A percentile compares a stretch with the other conserved stretches of the same genome.
Conservation (phyloP, 1,140 invertebrate species). For the Epicauta chinensis region DNA sequence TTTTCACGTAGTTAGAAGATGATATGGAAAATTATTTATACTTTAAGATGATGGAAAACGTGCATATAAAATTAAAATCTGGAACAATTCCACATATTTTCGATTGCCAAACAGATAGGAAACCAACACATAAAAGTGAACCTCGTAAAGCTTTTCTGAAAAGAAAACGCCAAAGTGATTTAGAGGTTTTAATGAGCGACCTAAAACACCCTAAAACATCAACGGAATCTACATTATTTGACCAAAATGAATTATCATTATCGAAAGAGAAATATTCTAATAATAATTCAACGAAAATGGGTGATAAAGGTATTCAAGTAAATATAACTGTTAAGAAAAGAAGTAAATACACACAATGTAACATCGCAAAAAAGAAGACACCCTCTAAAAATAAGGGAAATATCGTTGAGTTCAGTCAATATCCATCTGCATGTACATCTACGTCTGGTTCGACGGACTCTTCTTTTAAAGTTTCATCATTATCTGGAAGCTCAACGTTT, state of each 20-base stretch:
- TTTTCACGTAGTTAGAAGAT: neutral
- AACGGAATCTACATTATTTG: neutral
- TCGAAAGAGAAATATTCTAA: neutral
- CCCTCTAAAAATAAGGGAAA: neutral
- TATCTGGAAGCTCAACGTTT: no score
- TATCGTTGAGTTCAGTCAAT: no score
- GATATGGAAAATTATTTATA: slow-evolving; percentile 1
- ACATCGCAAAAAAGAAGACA: neutral
- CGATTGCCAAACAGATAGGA: neutral
- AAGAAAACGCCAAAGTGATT: neutral
- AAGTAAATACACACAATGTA: neutral
- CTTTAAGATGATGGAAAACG: neutral
- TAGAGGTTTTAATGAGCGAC: neutral
- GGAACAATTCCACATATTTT: neutral
- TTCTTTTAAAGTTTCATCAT: no score
- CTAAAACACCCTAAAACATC: neutral
- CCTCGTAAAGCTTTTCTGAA: neutral
- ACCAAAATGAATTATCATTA: neutral
- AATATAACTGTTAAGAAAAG: neutral
- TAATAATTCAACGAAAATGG: neutral
- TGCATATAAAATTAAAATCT: neutral
- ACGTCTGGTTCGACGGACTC: no score
- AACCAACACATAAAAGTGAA: neutral
- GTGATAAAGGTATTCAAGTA: neutral
- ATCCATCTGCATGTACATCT: no score